Evolutionary conservation across 2,888 invertebrate genomes (phyloP), one percentile per base, ranked within the genome.

Genomic region (Dioctria linearis): DNA sequence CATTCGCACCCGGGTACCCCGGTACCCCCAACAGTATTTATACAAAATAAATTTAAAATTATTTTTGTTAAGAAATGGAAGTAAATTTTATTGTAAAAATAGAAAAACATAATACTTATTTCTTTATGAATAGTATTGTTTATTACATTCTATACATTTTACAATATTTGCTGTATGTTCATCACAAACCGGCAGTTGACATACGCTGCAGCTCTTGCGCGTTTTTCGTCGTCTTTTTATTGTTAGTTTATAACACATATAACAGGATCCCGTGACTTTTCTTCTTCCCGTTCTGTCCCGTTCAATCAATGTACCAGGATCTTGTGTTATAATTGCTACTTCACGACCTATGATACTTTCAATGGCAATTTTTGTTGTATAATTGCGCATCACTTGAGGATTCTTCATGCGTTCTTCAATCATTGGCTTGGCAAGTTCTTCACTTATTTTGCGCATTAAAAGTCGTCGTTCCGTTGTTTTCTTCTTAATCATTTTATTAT

Each of bases 391-490:
- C 42, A 80, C 66, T 54, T 76, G 54, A 63, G 51, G 76, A 65
- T 80, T 80, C 51, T 76, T 54, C 13, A 65, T 42, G 43, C 75
- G 66, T 76, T 46, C 46, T 76, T 76, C 75, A 76, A 67, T 67
- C 67, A 67, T 79, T 67, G 79, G 79, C 67, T 42, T 67, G 39
- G 79, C 54, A 37, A 80, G 76, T 66, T 80, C 76, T 66, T 80
- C 80, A 76, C 66, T 76, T 25, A 80, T 76, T 65, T 80, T 75
- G 49, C 75, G 80, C 57, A 63, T 37, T 46, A 80, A 73, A 80
- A 46, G 43, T 25, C 80, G 73, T 46, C 80, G 63, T 66, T 76
- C 66, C 11, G 63, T 73, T 65, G 80, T 80, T 80, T 80, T 75
- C 39, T 80, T 80, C 42, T 40, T 76, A 25, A 80, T 37, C 78